These are phyloP conservation scores for Canis aureus DNA, from an alignment of 2,113 vertebrate genomes.

Conservation along the genomic window DNA sequence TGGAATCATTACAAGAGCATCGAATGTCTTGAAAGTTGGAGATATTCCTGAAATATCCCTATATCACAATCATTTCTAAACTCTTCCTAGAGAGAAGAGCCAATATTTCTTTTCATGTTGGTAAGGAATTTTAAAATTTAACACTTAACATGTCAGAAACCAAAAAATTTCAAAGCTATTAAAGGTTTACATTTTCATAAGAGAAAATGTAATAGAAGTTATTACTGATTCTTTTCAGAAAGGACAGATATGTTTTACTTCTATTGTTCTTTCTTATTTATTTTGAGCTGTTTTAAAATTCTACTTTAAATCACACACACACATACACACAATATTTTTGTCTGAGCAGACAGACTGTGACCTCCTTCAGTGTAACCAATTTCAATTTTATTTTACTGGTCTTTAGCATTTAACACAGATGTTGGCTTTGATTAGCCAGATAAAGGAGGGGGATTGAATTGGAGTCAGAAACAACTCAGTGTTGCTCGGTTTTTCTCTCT, in stretches of 20 bases:
- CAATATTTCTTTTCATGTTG: background rate
- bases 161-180: background rate
- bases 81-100: background rate
- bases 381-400: background rate
- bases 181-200: background rate
- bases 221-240: background rate
- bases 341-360: background rate
- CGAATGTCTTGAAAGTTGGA: background rate
- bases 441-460: background rate
- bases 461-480: background rate
- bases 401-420: background rate
- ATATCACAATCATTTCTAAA: background rate
- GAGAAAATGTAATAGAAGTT: background rate
- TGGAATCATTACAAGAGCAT: background rate
- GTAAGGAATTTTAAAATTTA: background rate
- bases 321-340: background rate
- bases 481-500: background rate
- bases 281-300: background rate
- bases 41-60: background rate
- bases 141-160: background rate
- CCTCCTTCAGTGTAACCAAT: too few species aligned
- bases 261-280: background rate
- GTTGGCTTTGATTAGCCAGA: background rate
- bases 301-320: background rate
- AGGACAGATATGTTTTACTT: rapidly evolving